These are phyloP conservation scores for Hippocampus comes DNA, from an alignment of 2,113 vertebrate species.

Conservation along the genomic window DNA sequence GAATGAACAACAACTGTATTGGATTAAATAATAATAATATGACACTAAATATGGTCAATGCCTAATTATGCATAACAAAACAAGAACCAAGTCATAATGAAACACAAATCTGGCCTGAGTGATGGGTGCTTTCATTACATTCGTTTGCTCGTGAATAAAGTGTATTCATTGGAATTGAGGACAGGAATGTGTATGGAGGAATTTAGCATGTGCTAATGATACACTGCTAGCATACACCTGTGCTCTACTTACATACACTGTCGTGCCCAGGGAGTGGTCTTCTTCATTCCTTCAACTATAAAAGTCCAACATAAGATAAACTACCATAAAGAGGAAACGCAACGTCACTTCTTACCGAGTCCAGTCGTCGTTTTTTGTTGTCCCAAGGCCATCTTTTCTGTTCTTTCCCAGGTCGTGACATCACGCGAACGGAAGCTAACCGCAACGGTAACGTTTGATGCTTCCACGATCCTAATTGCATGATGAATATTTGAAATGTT, in stretches of 20 bases:
- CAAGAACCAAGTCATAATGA: not conserved
- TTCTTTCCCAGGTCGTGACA: not conserved
- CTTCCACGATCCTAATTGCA: not conserved
- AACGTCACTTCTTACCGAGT: not conserved
- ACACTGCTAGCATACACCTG: not conserved
- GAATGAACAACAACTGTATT: not conserved
- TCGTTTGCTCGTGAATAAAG: not conserved
- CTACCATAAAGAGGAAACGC: not conserved
- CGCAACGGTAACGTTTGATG: too few species aligned
- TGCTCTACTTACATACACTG: not conserved
- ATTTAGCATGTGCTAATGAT: not conserved
- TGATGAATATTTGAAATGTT: constrained; percentile 36
- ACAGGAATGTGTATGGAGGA: not conserved
- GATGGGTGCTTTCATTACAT: not conserved
- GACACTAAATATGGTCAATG: not conserved
- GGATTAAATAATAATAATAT: not conserved
- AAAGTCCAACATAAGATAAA: not conserved
- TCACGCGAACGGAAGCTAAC: not conserved
- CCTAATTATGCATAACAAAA: not conserved
- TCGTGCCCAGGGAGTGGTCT: not conserved
- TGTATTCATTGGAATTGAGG: not conserved
- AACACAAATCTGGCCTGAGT: not conserved
- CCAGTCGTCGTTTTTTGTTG: not conserved
- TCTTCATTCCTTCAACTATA: not conserved
- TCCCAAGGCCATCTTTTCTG: not conserved